Evolutionary conservation across 2,888 invertebrate genomes (phyloP).

Genomic region (Hemaris fuciformis): DNA sequence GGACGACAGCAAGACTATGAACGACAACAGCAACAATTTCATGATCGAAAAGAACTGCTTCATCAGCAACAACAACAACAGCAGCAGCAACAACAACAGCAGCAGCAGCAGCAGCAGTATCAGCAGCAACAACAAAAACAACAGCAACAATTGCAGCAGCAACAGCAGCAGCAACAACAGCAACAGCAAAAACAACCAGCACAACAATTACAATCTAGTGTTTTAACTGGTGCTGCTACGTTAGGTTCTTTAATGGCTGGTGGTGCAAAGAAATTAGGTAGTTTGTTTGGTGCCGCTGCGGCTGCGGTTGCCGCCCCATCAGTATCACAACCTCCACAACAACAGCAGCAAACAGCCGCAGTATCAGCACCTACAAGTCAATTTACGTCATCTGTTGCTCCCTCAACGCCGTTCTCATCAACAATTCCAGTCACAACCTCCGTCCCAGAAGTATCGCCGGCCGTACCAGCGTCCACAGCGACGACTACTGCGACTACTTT

Average conservation of each 20-base stretch:
- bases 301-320: constrained; percentile 67
- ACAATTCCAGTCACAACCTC: constrained; percentile 60
- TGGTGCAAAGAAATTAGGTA: constrained; percentile 75
- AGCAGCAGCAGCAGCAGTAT: constrained; percentile 36
- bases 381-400: constrained; percentile 49
- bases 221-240: constrained; percentile 72
- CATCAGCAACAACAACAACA: constrained; percentile 18
- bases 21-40: constrained; percentile 26
- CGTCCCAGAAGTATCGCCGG: constrained; percentile 66
- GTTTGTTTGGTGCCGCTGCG: constrained; percentile 75
- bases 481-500: constrained; percentile 61
- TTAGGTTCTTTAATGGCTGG: constrained; percentile 77
- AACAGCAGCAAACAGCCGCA: constrained; percentile 33
- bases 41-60: not conserved
- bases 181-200: constrained; percentile 60
- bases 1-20: constrained; percentile 39
- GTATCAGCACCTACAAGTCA: constrained; percentile 45
- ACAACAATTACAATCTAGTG: constrained; percentile 68
- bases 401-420: constrained; percentile 61
- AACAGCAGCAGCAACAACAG: constrained; percentile 50
- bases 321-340: constrained; percentile 42
- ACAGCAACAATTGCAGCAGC: constrained; percentile 45
- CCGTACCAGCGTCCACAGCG: constrained; percentile 59
- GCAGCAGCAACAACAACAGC: constrained; percentile 37
- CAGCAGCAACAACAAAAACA: constrained; percentile 40